phyloP scores from a whole-genome alignment of 2,888 invertebrate genomes.

The Dusona sp. region DNA sequence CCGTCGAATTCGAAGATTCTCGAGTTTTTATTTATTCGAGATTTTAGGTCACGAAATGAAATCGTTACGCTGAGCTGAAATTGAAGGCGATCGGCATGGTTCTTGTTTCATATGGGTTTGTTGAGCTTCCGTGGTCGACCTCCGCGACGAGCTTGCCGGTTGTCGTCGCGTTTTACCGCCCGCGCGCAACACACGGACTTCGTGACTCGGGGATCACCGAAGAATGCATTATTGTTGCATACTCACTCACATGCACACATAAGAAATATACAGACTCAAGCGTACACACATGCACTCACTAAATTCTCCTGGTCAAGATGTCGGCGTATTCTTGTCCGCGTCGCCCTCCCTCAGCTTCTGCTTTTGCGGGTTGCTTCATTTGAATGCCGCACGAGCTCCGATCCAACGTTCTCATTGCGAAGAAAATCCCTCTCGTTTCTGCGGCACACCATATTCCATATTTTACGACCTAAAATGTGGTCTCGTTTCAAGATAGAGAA shows the following conservation, averaged over 20 bases:
- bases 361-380: conserved; percentile 68
- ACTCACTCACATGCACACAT: conserved; percentile 29
- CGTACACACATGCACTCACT: not conserved
- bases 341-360: conserved; percentile 56
- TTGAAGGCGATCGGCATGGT: conserved; percentile 7
- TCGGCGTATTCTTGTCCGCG: not conserved
- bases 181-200: conserved; percentile 63
- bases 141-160: conserved; percentile 52
- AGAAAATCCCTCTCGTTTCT: conserved; percentile 74
- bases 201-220: conserved; percentile 69
- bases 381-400: conserved; percentile 79
- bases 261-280: conserved; percentile 3
- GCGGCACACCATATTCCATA: conserved; percentile 67
- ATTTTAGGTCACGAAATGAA: not conserved
- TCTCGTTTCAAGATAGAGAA: no score
- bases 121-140: conserved; percentile 66
- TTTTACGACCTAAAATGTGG: conserved; percentile 64
- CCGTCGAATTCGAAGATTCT: not conserved
- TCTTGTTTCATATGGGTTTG: conserved; percentile 8
- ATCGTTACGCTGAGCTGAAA: not conserved
- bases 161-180: conserved; percentile 55
- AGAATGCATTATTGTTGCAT: conserved; percentile 70
- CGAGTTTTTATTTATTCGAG: not conserved
- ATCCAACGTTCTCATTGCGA: conserved; percentile 76
- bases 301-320: conserved; percentile 31